These are phyloP conservation scores for Aptenodytes patagonicus DNA, from an alignment of 2,113 vertebrate genomes.

Conservation along the genomic window DNA sequence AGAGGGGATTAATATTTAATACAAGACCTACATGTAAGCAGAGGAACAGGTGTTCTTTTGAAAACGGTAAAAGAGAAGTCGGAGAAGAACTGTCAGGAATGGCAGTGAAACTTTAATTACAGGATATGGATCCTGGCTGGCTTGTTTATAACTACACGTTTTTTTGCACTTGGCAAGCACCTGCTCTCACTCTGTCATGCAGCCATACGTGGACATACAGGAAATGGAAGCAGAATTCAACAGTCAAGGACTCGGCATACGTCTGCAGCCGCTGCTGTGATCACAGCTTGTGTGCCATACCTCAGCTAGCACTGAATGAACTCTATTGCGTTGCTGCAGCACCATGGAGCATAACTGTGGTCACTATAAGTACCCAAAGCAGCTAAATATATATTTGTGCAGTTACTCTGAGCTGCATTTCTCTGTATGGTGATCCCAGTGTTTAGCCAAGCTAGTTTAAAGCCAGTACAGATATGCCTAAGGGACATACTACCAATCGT, in stretches of 20 bases:
- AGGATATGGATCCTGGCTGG: conserved; percentile 30
- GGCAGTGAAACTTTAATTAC: not conserved
- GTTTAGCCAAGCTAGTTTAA: not conserved
- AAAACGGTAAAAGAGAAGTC: not conserved
- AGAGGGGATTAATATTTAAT: not conserved
- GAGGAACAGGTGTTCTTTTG: not conserved
- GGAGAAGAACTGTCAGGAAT: not conserved
- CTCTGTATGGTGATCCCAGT: not conserved
- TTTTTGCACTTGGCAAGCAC: not conserved
- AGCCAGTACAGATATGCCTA: not conserved
- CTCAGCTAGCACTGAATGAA: not conserved
- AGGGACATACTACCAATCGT: accelerated
- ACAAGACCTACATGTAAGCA: not conserved
- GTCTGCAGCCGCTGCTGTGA: not conserved
- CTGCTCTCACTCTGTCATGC: not conserved
- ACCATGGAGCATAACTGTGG: not conserved
- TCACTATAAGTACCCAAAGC: not conserved
- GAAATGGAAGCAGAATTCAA: not conserved
- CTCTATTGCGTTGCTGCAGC: not conserved
- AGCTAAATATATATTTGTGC: not conserved
- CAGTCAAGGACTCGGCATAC: not conserved
- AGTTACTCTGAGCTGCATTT: not conserved
- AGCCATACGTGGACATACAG: not conserved
- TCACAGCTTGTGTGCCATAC: not conserved
- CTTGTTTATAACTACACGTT: not conserved